Evolutionary conservation across 2,797 vertebrate species (phyloP), one percentile per base, ranked within the genome.

Genomic region (Arctocebus calabarensis): DNA sequence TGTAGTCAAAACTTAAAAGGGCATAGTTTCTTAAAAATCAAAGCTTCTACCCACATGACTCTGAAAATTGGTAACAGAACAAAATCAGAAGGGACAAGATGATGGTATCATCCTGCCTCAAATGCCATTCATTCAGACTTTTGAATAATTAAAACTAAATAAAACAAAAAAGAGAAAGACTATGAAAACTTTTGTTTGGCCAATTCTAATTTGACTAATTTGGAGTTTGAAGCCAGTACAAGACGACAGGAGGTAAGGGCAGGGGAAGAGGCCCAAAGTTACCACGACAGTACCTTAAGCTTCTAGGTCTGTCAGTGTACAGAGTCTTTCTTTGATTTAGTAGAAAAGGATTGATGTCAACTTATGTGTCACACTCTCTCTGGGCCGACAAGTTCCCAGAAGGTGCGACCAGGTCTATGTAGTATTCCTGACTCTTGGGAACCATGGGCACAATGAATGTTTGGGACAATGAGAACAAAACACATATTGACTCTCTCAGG

Each of bases 51-150:
- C 11, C 55, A 59, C 2, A 0, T 9, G 90, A 94, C 32, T 94
- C 37, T 32, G 88, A 89, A 94, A 88, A 57, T 32, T 90, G 55
- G 61, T 61, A 95, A 95, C 20, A 88, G 82, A 84, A 90, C 43
- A 34, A 84, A 84, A 93, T 40, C 16, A 74, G 75, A 94, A 45
- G 27, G 70, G 37, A 90, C 25, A 79, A 62, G 62, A 59, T 16
- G 37, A 91, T 82, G 64, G 37, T 92, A 68, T 79, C 45, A 32
- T 86, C 61, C 43, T 19, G 6, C 74, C n/a, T 23, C 17, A 77
- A 87, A 96, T 32, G 22, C 10, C 55, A 22, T 82, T 48, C n/a
- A 7, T 93, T 37, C 9, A 91, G 73, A 85, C 40, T 61, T 78
- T 55, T 12, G 37, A 81, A 86, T 85, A 87, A 61, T 32, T 16